Evolutionary conservation across 2,113 vertebrate species (phyloP), one percentile per base, ranked within the genome.

Genomic region (Gavialis gangeticus): DNA sequence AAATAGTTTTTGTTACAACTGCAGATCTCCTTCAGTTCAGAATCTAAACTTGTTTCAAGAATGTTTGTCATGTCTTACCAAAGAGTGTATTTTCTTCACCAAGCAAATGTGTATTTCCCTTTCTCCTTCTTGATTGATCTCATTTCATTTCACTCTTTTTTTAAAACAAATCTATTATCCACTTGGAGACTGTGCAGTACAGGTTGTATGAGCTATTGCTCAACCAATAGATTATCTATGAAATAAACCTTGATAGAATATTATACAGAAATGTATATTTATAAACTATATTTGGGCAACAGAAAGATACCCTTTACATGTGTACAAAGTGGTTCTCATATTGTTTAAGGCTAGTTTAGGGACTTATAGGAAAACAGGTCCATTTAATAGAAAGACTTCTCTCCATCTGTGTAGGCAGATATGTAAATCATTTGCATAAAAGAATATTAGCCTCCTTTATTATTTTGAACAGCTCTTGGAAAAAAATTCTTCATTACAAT

Each of bases 1-100:
- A 71, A 9, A 3, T 60, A 2, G 0, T 2, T 54, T 84, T 84
- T 79, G 4, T 73, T 67, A 73, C 3, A 62, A 3, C 11, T 76
- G n/a, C 27, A 75, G 25, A 58, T 54, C 27, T 80, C 64, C 18
- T 4, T 76, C 58, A 66, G 2, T 37, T 92, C 30, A 64, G 66
- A 79, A 8, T 80, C 89, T 30, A 73, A 16, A 1, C 56, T 37
- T 58, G 60, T 17, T 12, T 55, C 76, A 25, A 58, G 54, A 83
- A 84, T 56, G 19, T 71, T 14, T 67, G 24, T 21, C 56, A 0
- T 64, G 6, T 67, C 60, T 83, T 30, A 62, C 19, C 54, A 60
- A 85, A 84, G 59, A 4, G 19, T 46, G 3, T 88, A 1, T 28
- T 85, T 75, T 90, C 6, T 88, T 73, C 11, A 19, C 64, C 27